Conservation (phyloP, 2,888 invertebrate species). For the Cryptops parisi region DNA sequence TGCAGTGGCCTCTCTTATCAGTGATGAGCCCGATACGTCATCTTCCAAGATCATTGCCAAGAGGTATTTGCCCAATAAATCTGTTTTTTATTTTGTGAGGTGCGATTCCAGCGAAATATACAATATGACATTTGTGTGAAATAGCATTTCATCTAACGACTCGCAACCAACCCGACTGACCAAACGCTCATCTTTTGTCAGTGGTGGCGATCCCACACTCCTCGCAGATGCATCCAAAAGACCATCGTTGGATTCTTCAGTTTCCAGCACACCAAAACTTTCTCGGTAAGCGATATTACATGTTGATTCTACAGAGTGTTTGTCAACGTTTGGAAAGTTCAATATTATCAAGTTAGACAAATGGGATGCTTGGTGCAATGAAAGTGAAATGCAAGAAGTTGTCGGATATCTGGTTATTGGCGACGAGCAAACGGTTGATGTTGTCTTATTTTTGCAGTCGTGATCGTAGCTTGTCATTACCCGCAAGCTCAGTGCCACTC, state of each 20-base stretch:
- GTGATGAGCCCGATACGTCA: background rate
- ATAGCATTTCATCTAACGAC: slow-evolving; percentile 3
- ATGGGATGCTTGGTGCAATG: too few relatives aligned
- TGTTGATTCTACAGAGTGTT: background rate
- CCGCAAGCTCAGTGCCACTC: slow-evolving; percentile 36
- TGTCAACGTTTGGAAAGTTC: background rate
- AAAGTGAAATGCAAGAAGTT: too few relatives aligned
- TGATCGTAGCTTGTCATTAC: slow-evolving; percentile 55
- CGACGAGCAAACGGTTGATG: too few relatives aligned
- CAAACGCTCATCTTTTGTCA: slow-evolving; percentile 61
- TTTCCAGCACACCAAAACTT: slow-evolving; percentile 28
- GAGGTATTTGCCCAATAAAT: background rate
- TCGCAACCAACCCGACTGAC: slow-evolving; percentile 24
- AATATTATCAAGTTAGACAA: too few relatives aligned
- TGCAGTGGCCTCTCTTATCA: background rate
- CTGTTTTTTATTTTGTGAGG: too few relatives aligned
- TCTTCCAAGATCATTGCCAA: background rate
- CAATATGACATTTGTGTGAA: too few relatives aligned
- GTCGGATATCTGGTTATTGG: too few relatives aligned
- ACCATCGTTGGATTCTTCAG: slow-evolving; percentile 14
- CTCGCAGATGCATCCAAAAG: slow-evolving; percentile 14
- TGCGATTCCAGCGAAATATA: too few relatives aligned
- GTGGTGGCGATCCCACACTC: slow-evolving; percentile 47
- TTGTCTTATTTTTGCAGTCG: too few relatives aligned
- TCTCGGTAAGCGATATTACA: slow-evolving; percentile 32